Evolutionary conservation across 2,797 vertebrate genomes (phyloP).

Genomic region (Phalloptychus januarius): DNA sequence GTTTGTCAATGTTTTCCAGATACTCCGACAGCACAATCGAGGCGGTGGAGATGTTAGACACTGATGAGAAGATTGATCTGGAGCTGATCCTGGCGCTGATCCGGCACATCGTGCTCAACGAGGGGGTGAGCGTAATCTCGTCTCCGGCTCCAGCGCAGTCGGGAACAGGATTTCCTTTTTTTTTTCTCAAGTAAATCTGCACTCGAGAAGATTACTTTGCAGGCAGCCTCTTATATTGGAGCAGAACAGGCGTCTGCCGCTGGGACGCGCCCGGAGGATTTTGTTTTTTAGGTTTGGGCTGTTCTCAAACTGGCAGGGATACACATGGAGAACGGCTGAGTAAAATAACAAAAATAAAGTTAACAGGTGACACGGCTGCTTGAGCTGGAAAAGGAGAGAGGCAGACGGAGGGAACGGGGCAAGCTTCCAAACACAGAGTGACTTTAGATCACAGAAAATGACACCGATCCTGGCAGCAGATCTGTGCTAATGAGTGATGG

Average conservation of each 20-base stretch:
- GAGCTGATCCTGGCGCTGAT: constrained; percentile 91
- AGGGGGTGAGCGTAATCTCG: constrained; percentile 69
- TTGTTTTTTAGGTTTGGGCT: neutral
- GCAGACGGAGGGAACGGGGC: constrained; percentile 51
- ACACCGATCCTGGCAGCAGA: constrained; percentile 62
- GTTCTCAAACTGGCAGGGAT: neutral
- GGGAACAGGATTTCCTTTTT: neutral
- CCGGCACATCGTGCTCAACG: constrained; percentile 80
- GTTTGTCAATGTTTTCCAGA: constrained; percentile 72
- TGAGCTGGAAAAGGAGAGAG: constrained; percentile 26
- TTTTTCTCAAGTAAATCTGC: constrained; percentile 4
- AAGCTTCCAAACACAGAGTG: constrained; percentile 33
- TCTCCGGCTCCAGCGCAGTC: constrained; percentile 3
- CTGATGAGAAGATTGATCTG: constrained; percentile 93
- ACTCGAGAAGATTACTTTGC: constrained; percentile 8
- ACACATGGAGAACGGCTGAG: constrained; percentile 7
- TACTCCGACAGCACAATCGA: constrained; percentile 89
- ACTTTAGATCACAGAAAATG: constrained; percentile 61
- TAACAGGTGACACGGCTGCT: constrained; percentile 3
- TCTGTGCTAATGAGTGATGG: constrained; percentile 64
- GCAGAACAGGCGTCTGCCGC: neutral
- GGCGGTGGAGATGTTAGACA: constrained; percentile 87
- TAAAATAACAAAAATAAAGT: neutral
- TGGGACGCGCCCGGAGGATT: constrained; percentile 6
- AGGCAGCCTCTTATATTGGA: neutral